Evolutionary conservation across 1,140 invertebrate species (phyloP), one percentile per base, ranked within the genome.

Genomic region (Contarinia nasturtii): DNA sequence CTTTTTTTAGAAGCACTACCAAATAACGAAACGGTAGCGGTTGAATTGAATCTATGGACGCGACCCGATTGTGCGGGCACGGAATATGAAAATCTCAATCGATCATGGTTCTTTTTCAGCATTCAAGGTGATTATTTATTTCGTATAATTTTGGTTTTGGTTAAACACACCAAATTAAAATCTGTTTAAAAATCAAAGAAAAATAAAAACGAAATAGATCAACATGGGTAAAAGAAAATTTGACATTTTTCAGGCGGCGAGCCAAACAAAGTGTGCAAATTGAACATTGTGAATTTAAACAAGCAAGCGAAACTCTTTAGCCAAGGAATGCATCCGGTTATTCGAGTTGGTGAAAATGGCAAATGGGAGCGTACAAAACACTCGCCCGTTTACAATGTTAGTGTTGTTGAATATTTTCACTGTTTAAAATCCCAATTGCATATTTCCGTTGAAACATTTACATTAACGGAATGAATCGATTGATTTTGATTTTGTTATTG

Each of bases 21-120:
- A 45, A 43, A 34, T 42, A 22, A 49, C 21, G 21, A 44, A 19
- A 40, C 45, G 15, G 19, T 15, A 44, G 79, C 86, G 56, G 77
- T 77, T 68, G 87, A 91, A 63, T 89, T 88, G 59, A 87, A 91
- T 66, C 61, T 92, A 18, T 93, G 88, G 88, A 92, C 88, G 2
- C 77, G 77, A 52, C 85, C 85, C 2, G 90, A 93, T 62, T 90
- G 86, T 69, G 75, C 73, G 50, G 87, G 83, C 22, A 90, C 86
- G 11, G 77, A 82, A 56, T 91, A 77, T 74, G 84, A 91, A 65
- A 93, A 91, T 70, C 79, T 77, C 18, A 91, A 91, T 59, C 73
- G 86, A 50, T 89, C 88, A 2, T 94, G 90, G 90, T 94, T 94
- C 68, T 82, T 89, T 59, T 94, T 94, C 74, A 85, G 85, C n/a